Evolutionary conservation across 35 echinoderm and acorn worm genomes (phyloP).

Genomic region (Acanthaster planci): DNA sequence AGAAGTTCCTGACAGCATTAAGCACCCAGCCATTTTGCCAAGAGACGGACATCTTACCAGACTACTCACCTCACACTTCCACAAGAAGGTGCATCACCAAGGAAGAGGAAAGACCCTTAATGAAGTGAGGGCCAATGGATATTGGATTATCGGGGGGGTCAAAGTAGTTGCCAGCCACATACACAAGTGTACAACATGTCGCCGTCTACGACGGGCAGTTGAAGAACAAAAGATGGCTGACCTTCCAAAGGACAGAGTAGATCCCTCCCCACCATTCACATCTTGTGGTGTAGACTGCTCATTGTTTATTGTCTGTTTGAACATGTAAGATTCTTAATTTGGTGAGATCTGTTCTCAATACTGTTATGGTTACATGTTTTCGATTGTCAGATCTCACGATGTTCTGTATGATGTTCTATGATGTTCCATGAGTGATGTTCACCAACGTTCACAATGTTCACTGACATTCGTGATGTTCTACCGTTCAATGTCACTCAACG

Average conservation of each 20-base stretch:
- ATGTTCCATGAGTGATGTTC: too few species aligned
- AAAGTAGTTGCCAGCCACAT: too few species aligned
- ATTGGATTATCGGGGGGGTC: conserved; percentile 62
- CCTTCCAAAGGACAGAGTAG: conserved; percentile 39
- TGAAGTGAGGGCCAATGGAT: conserved; percentile 43
- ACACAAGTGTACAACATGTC: conserved; percentile 62
- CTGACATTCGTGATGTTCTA: too few species aligned
- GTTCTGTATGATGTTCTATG: too few species aligned
- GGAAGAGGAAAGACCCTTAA: conserved; percentile 60
- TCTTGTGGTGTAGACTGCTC: conserved; percentile 63
- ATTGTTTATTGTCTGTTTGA: too few species aligned
- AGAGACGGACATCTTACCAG: conserved; percentile 42
- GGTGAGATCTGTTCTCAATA: too few species aligned
- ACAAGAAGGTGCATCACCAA: conserved; percentile 45
- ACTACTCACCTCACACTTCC: conserved; percentile 54
- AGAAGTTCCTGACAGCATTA: conserved; percentile 37
- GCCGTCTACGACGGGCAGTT: conserved; percentile 26
- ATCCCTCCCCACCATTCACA: conserved; percentile 68
- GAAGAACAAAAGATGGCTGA: conserved; percentile 70
- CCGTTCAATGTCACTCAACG: too few species aligned
- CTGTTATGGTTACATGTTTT: too few species aligned
- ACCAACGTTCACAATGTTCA: too few species aligned
- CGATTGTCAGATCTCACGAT: too few species aligned
- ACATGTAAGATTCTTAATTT: too few species aligned
- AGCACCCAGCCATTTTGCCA: too few species aligned